Percentiles rank a stretch among this genome's conserved stretches.
These are phyloP conservation scores for Drosophila nigrodunni DNA, from an alignment of 1,140 invertebrate species.

Conservation along the genomic window DNA sequence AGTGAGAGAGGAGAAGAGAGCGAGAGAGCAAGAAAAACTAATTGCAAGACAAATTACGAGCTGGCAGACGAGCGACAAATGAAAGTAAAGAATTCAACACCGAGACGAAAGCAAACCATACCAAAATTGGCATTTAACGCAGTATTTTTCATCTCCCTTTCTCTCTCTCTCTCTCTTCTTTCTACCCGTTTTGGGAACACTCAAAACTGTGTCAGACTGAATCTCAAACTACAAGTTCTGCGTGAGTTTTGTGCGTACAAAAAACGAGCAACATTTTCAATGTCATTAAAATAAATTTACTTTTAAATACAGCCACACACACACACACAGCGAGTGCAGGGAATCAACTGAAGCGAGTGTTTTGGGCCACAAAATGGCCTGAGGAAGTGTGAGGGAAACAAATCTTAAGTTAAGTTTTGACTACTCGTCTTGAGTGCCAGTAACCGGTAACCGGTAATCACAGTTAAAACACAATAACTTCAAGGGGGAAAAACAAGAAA, in stretches of 20 bases:
- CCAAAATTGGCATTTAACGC: constrained; percentile 34
- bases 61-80: constrained; percentile 4
- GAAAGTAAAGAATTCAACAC: constrained; percentile 32
- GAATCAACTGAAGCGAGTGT: constrained; percentile 21
- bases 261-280: constrained; percentile 57
- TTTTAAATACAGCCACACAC: constrained; percentile 56
- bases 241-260: constrained; percentile 35
- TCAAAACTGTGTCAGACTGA: constrained; percentile 19
- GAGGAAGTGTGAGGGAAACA: constrained; percentile 54
- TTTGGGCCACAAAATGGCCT: constrained; percentile 17
- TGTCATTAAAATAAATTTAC: constrained; percentile 73
- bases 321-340: neutral
- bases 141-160: neutral
- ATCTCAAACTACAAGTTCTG: constrained; percentile 22
- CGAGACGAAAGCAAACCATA: constrained; percentile 15
- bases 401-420: constrained; percentile 23
- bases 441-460: too few species aligned
- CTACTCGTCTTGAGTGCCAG: constrained; percentile 57
- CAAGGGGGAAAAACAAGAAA: neutral
- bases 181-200: constrained; percentile 22
- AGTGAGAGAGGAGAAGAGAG: neutral
- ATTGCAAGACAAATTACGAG: constrained; percentile 32
- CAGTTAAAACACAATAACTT: constrained; percentile 1
- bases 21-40: constrained; percentile 1
- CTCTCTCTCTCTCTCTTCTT: neutral